Base-by-base conservation (phyloP, 2,888 invertebrate species). In the Quadroppia sp. region DNA sequence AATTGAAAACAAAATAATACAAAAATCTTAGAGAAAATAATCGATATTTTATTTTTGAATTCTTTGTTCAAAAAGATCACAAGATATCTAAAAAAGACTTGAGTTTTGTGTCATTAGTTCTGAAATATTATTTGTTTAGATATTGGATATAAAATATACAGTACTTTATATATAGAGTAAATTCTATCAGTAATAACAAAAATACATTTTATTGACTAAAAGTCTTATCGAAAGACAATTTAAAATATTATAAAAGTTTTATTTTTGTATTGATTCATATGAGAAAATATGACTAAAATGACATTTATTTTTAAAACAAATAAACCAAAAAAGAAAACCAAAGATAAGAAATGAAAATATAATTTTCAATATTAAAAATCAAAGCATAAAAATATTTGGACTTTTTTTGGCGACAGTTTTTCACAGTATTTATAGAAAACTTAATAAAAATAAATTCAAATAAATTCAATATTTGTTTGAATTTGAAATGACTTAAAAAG, bases 111-210 rank as follows among this genome's bases (percentile, higher is more conserved):
- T 53, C 53, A 53, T 53, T 53, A 25, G 23, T 53, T 25, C 20
- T 25, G 53, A 53, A 20, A 25, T 53, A 53, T 53, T 53, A 53
- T 53, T 53, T 53, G 25, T 53, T 53, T 53, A 25, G 53, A 15
- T 6, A 45, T 45, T 45, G 45, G 11, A 45, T 9, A 11, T 2
- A 45, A 45, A 45, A 36, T 36, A 36, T 36, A 36, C 6, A 36
- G 36, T 7, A 36, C 4, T 7, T 7, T 7, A 4, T 36, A 36
- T 11, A 36, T 7, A 15, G 15, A 45, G 15, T 13, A 15, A 45
- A 11, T 6, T 45, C 15, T 45, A 2, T 6, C 45, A 45, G 15
- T 15, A 2, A 15, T 45, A 45, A 2, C 45, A 15, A 45, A 36
- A 36, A 36, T 36, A 36, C 36, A 7, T 36, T 36, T 36, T 36